Percentiles rank a stretch among this genome's conserved stretches.
Conservation (phyloP, 1,140 invertebrate genomes). For the Odontomachus brunneus region DNA sequence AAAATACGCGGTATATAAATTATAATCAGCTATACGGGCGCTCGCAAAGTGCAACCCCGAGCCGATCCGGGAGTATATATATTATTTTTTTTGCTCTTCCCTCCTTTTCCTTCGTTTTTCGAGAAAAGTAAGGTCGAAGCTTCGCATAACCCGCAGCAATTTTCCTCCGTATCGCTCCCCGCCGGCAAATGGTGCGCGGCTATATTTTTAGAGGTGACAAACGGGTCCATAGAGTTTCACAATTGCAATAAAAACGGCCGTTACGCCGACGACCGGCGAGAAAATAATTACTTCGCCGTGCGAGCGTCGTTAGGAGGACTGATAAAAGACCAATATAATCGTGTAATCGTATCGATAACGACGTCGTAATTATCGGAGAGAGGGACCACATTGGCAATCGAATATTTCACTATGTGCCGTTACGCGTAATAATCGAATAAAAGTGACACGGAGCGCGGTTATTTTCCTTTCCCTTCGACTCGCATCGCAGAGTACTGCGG, state of each 20-base stretch:
- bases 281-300: constrained; percentile 31
- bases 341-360: constrained; percentile 41
- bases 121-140: background rate
- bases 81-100: too few relatives aligned
- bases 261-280: background rate
- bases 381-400: background rate
- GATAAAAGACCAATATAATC: constrained; percentile 39
- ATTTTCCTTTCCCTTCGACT: constrained; percentile 2
- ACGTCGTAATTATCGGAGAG: constrained; percentile 41
- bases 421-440: constrained; percentile 40
- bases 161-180: background rate
- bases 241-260: constrained; percentile 5
- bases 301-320: constrained; percentile 16
- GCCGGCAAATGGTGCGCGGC: too few relatives aligned
- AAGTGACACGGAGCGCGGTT: constrained; percentile 6
- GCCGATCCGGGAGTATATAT: too few relatives aligned
- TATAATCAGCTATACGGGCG: background rate
- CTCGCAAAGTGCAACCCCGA: too few relatives aligned
- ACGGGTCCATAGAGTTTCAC: constrained; percentile 9
- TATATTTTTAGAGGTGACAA: constrained; percentile 16
- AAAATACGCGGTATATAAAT: background rate
- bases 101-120: background rate
- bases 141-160: background rate
- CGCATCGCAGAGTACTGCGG: background rate
- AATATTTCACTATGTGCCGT: constrained; percentile 32